Percentiles rank a stretch among this genome's conserved stretches.
Conservation (phyloP, 2,113 vertebrate genomes). For the Aix galericulata region DNA sequence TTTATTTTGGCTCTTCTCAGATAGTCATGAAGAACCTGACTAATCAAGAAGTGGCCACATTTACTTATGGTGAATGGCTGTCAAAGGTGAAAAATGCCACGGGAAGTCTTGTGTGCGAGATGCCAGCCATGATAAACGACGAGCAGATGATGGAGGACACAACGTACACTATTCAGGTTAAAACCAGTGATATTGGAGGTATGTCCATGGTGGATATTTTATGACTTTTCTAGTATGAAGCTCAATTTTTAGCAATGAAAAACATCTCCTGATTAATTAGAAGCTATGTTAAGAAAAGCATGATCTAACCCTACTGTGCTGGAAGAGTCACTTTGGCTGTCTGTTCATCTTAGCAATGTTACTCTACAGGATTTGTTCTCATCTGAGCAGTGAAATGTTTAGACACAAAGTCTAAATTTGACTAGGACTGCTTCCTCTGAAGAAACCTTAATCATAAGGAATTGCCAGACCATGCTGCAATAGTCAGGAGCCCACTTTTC, state of each 20-base stretch:
- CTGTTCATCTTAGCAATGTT: background rate
- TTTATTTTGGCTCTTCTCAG: conserved; percentile 52
- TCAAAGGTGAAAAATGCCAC: conserved; percentile 83
- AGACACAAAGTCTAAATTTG: background rate
- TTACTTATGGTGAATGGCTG: conserved; percentile 89
- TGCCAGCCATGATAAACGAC: conserved; percentile 84
- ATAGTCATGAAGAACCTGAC: conserved; percentile 84
- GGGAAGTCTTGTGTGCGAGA: conserved; percentile 83
- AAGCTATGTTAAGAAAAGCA: background rate
- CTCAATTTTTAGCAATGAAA: background rate
- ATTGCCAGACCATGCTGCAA: background rate
- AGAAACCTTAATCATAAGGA: background rate
- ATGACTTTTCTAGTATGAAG: background rate
- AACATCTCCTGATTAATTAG: background rate
- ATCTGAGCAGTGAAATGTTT: background rate
- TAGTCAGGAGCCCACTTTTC: background rate
- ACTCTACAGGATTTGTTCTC: background rate
- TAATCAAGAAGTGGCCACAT: conserved; percentile 83
- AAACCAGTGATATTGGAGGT: conserved; percentile 88
- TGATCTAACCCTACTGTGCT: background rate
- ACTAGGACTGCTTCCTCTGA: background rate
- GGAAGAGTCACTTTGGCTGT: background rate
- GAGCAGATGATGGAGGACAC: conserved; percentile 89
- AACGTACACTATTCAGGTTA: conserved; percentile 85
- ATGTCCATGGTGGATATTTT: background rate